Percentiles rank a stretch among this genome's conserved stretches.
phyloP scores from a whole-genome alignment of 2,113 vertebrate genomes.

The Gallinago undulata region DNA sequence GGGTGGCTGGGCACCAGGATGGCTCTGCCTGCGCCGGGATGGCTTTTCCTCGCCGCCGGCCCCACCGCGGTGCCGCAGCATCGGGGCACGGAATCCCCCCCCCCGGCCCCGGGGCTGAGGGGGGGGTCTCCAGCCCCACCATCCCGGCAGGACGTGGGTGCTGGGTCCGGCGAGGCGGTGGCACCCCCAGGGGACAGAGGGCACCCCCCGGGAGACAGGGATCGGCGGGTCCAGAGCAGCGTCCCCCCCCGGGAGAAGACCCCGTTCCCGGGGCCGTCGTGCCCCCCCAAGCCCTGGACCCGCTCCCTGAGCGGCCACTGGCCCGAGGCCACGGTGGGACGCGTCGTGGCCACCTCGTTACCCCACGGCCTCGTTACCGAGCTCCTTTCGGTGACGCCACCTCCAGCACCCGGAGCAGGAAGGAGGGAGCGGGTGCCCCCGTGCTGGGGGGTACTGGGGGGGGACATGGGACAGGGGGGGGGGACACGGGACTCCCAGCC shows the following conservation, averaged over 20 bases:
- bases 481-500: neutral
- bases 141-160: neutral
- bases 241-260: neutral
- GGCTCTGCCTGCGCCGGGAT: neutral
- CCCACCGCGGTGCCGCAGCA: neutral
- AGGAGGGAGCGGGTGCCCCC: neutral
- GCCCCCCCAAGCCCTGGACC: neutral
- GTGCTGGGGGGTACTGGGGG: neutral
- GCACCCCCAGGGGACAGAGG: neutral
- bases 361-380: neutral
- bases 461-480: no score
- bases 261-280: neutral
- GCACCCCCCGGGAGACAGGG: no score
- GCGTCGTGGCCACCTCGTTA: neutral
- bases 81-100: no score
- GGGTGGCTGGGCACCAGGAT: conserved; percentile 52
- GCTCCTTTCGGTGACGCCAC: neutral
- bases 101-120: neutral
- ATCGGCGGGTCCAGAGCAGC: no score
- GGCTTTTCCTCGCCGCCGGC: neutral
- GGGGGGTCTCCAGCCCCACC: neutral
- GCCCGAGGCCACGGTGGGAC: neutral
- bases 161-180: neutral
- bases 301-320: neutral
- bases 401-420: neutral